Base-by-base conservation (phyloP, 2,888 invertebrate genomes). In the Metalampra italica region DNA sequence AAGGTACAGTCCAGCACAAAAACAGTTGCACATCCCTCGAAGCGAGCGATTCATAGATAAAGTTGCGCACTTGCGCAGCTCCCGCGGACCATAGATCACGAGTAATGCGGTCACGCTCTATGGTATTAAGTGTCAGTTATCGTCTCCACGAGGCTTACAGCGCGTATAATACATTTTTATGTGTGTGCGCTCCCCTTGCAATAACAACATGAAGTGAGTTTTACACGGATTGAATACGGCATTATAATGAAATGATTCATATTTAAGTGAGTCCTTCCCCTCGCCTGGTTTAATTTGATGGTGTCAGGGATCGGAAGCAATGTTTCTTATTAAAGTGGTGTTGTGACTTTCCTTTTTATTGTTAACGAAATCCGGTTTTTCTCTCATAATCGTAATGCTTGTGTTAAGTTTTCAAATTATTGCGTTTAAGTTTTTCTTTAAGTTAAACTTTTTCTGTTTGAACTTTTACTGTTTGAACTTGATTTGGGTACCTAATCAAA, bases 241-340 rank as follows among this genome's bases (percentile, higher is more conserved):
- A 88, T 89, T 89, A 89, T 89, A 89, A 89, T 88, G 88, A 88
- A 89, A 88, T 89, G 88, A 89, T 89, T 88, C 89, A 89, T 89
- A 89, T 89, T 88, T 88, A 89, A 89, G 87, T 89, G 86, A 88
- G 87, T 88, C 72, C 78, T 82, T 85, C 88, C 87, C 85, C 73
- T 71, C 71, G 68, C 64, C 69, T 67, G 71, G 71, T 78, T 75
- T 82, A 82, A 82, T 83, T 84, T 81, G 83, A 82, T 82, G 78
- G 84, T 80, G 84, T 81, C 75, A 71, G 82, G 78, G 77, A 74
- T 81, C 75, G 78, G 76, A 84, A 84, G 83, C 80, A 77, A 88
- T 87, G 84, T 87, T 86, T 89, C 88, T 89, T 89, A 84, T 87
- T 87, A 87, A 82, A 82, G 78, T 78, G 80, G 75, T 82, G 82